phyloP scores from a whole-genome alignment of 2,797 vertebrate species.

The Smutsia temminckii region DNA sequence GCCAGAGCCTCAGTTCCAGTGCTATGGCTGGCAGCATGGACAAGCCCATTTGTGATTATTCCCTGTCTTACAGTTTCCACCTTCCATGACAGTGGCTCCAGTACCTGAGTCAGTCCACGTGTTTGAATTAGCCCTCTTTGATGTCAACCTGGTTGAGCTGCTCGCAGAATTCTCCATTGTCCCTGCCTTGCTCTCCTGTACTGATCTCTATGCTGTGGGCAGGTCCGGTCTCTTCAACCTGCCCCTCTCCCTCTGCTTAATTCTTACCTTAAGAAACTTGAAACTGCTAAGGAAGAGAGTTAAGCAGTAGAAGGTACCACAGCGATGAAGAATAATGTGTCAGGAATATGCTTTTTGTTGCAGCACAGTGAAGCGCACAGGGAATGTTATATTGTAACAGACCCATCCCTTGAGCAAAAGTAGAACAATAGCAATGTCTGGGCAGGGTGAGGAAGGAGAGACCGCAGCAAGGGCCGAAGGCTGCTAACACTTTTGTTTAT shows the following conservation, averaged over 20 bases:
- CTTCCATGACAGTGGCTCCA: not conserved
- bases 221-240: not conserved
- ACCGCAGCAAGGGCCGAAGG: not conserved
- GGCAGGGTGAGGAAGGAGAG: no score
- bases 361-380: not conserved
- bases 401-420: not conserved
- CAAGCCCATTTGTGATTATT: not conserved
- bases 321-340: not conserved
- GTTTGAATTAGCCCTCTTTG: constrained; percentile 38
- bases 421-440: no score
- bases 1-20: not conserved
- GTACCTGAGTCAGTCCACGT: not conserved
- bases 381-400: not conserved
- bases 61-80: not conserved
- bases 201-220: constrained; percentile 18
- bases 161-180: not conserved
- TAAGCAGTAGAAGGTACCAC: not conserved
- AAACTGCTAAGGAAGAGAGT: not conserved
- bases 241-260: not conserved
- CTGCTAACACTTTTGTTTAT: not conserved
- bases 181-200: not conserved
- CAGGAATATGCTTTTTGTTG: not conserved
- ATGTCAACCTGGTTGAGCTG: constrained; percentile 36
- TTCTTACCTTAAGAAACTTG: constrained; percentile 8
- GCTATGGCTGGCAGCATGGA: not conserved